Conservation (phyloP, 1,140 invertebrate species). For the Thaumatotibia leucotreta region DNA sequence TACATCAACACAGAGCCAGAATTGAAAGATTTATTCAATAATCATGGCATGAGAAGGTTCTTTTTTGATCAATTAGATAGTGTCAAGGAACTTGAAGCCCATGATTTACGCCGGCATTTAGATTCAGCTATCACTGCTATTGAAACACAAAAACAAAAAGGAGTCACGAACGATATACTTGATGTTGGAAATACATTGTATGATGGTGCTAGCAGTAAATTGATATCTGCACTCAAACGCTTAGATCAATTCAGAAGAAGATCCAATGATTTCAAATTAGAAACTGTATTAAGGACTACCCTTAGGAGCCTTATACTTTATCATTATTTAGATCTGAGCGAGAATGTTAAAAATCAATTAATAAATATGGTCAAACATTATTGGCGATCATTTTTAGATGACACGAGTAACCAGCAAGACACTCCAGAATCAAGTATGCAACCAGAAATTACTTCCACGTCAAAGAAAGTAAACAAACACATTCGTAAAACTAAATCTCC, state of each 20-base stretch:
- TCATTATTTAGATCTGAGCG: constrained; percentile 26
- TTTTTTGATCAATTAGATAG: constrained; percentile 24
- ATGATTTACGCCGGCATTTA: constrained; percentile 21
- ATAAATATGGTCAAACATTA: neutral
- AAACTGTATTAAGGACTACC: constrained; percentile 19
- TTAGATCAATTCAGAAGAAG: constrained; percentile 12
- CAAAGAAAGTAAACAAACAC: no score
- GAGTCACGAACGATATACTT: constrained; percentile 15
- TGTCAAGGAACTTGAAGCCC: constrained; percentile 13
- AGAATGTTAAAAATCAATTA: neutral
- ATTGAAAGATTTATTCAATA: constrained; percentile 29
- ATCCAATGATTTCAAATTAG: constrained; percentile 11
- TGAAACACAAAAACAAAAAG: constrained; percentile 10
- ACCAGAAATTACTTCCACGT: no score
- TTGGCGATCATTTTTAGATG: neutral
- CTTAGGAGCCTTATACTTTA: constrained; percentile 25
- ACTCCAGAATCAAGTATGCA: neutral
- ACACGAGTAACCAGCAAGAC: neutral
- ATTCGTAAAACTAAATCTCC: no score
- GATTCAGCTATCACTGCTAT: constrained; percentile 14
- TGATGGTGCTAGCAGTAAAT: constrained; percentile 20
- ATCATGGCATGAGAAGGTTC: constrained; percentile 21
- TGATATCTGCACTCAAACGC: constrained; percentile 25
- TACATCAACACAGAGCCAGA: constrained; percentile 29
- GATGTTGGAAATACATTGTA: constrained; percentile 39